phyloP scores from a whole-genome alignment of 2,888 invertebrate genomes.

The Rhodophaea formosa region DNA sequence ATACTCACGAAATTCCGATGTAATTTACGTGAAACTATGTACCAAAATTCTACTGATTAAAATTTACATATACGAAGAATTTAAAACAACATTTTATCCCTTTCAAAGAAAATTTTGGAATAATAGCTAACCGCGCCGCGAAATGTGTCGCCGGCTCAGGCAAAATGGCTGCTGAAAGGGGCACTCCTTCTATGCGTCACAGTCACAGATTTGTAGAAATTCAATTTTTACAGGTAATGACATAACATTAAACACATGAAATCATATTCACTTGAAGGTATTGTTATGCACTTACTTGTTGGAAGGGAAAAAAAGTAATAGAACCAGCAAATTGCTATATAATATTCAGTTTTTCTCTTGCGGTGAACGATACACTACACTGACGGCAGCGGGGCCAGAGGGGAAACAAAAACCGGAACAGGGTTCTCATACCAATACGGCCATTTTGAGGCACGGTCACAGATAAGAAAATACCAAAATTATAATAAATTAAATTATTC shows the following conservation, averaged over 20 bases:
- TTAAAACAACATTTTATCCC: constrained; percentile 24
- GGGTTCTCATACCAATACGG: constrained; percentile 73
- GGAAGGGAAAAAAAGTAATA: constrained; percentile 78
- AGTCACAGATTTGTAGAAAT: constrained; percentile 64
- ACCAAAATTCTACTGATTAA: constrained; percentile 28
- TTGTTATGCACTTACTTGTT: constrained; percentile 77
- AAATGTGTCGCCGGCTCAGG: constrained; percentile 79
- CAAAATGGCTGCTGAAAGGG: constrained; percentile 82
- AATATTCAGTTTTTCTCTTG: constrained; percentile 78
- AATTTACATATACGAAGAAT: constrained; percentile 16
- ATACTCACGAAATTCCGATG: constrained; percentile 36
- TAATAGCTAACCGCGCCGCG: constrained; percentile 64
- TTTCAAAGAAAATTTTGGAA: constrained; percentile 48
- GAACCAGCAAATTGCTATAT: constrained; percentile 79
- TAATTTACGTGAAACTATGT: constrained; percentile 26
- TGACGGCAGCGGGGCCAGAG: constrained; percentile 80
- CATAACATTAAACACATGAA: constrained; percentile 50
- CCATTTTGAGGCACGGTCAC: constrained; percentile 50
- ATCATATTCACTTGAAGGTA: constrained; percentile 52
- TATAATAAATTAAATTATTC: too few species aligned
- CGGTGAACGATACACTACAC: constrained; percentile 80
- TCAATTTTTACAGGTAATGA: constrained; percentile 47
- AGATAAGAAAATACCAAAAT: not conserved
- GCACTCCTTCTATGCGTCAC: constrained; percentile 84
- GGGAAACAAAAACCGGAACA: constrained; percentile 79